phyloP scores from a whole-genome alignment of 2,797 vertebrate species.

The Fundulus diaphanus region DNA sequence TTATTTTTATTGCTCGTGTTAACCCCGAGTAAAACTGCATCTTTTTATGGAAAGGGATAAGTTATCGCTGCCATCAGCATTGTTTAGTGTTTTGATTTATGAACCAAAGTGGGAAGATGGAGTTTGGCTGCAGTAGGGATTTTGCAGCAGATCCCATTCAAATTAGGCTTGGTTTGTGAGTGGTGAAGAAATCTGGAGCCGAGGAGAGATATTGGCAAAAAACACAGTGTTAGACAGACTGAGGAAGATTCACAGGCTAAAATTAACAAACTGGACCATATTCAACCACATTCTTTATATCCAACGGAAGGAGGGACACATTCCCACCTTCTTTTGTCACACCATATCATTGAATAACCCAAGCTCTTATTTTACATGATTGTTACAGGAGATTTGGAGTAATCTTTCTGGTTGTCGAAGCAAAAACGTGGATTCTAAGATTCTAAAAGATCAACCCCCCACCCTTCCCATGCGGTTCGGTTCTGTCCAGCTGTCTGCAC shows the following conservation, averaged over 20 bases:
- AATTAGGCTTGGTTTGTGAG: constrained; percentile 1
- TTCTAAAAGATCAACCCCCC: background rate
- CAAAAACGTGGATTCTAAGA: background rate
- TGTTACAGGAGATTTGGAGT: background rate
- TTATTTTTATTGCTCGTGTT: background rate
- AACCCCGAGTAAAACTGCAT: background rate
- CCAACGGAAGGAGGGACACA: background rate
- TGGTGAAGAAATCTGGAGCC: background rate
- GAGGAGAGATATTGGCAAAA: background rate
- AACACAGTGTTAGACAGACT: background rate
- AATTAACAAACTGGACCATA: background rate
- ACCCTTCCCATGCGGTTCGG: background rate
- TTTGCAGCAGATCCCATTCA: constrained; percentile 6
- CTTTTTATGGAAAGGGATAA: background rate
- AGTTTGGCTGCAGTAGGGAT: constrained; percentile 2
- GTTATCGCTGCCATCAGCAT: constrained; percentile 11
- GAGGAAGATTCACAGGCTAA: background rate
- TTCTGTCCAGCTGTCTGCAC: background rate
- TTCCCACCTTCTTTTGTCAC: background rate
- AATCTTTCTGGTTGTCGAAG: background rate
- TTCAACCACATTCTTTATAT: background rate
- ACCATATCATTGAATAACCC: background rate
- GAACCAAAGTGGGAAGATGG: constrained; percentile 12
- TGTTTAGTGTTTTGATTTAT: background rate
- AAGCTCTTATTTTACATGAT: background rate